Evolutionary conservation across 2,797 vertebrate species (phyloP), one percentile per base, ranked within the genome.

Genomic region (Acropternis orthonyx): DNA sequence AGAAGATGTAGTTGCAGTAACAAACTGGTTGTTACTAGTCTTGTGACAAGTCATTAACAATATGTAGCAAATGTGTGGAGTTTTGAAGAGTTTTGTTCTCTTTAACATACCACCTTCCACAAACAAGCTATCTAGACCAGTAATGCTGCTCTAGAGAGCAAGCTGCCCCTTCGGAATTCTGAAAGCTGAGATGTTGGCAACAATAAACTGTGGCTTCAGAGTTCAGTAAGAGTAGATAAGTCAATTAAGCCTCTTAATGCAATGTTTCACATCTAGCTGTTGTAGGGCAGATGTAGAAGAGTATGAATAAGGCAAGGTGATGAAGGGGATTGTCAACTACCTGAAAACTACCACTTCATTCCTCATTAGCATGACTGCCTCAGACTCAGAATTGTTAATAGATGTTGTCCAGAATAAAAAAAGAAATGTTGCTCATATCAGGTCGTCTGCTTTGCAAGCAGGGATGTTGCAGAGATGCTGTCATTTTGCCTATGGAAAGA

Each of bases 61-160:
- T 1, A 1, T 20, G 10, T 32, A 21, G 12, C 17, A 6, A 8
- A 41, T 22, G 6, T 3, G 2, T 11, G 51, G 0, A 1, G 7
- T 30, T 32, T 46, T 41, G 9, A 76, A 72, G n/a, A 44, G 14
- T 39, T 79, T 63, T 63, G 5, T 18, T 76, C 30, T 26, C 12
- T 54, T 68, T 55, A 56, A 34, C 23, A 55, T 36, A 44, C 6
- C 5, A 27, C 6, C 12, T 58, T 49, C 37, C 26, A 61, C 7
- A 66, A 75, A 72, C 24, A 71, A 8, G 1, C 16, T 12, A 3
- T 26, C 37, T 43, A 30, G 43, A 58, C 4, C 36, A 72, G 19
- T 6, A 55, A 30, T 32, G 22, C 20, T 54, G 55, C 28, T 67
- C 11, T 0, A 62, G 44, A 75, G 34, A 9, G 39, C 22, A 71